These are phyloP conservation scores for Drosophila maculinotata DNA, from an alignment of 2,888 invertebrate species.

Conservation along the genomic window DNA sequence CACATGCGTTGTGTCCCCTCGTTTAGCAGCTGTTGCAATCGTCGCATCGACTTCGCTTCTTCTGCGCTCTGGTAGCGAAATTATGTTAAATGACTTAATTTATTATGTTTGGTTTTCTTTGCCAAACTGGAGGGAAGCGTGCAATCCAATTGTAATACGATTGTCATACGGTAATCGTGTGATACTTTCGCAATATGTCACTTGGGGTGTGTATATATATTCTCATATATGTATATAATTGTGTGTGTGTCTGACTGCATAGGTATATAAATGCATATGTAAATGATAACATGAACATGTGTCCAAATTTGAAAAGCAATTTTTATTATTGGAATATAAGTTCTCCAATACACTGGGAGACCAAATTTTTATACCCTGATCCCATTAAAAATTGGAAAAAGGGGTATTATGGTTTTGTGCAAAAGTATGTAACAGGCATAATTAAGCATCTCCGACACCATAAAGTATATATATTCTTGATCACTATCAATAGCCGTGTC, in stretches of 20 bases:
- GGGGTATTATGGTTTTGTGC: no score
- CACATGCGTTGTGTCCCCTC: slow-evolving; percentile 75
- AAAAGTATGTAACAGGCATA: no score
- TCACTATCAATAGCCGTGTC: no score
- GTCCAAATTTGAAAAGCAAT: background rate
- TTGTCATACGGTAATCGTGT: slow-evolving; percentile 34
- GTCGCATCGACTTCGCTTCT: slow-evolving; percentile 25
- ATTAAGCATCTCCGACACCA: no score
- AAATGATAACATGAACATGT: slow-evolving; percentile 17
- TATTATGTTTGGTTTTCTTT: slow-evolving; percentile 71
- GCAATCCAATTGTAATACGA: slow-evolving; percentile 61
- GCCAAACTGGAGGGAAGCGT: slow-evolving; percentile 53
- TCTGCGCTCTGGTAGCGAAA: slow-evolving; percentile 70
- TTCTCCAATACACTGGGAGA: no score
- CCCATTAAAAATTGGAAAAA: no score
- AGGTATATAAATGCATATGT: slow-evolving; percentile 13
- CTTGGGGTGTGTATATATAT: slow-evolving; percentile 13
- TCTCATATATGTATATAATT: background rate
- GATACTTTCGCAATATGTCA: slow-evolving; percentile 42
- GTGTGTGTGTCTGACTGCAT: background rate
- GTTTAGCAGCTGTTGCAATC: slow-evolving; percentile 72
- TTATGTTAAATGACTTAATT: slow-evolving; percentile 80
- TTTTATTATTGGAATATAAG: background rate
- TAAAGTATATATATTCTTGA: no score
- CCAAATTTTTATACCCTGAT: no score